Percentiles rank a stretch among this genome's conserved stretches.
Conservation (phyloP, 2,797 vertebrate species). For the Sebastes umbrosus region DNA sequence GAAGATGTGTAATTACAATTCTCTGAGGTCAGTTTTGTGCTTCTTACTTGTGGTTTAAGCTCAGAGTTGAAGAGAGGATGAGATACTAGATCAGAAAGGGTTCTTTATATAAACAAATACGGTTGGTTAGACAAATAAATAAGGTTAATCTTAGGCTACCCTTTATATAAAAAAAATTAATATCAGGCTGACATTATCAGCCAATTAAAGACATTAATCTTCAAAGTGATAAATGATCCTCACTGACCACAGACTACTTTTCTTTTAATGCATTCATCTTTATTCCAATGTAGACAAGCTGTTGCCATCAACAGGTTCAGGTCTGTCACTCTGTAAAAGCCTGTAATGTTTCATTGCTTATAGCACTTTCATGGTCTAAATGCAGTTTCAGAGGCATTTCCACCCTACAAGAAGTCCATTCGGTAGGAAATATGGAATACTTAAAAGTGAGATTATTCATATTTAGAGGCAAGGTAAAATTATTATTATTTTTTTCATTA, state of each 20-base stretch:
- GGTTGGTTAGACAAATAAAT: not conserved
- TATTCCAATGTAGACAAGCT: not conserved
- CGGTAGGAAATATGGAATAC: not conserved
- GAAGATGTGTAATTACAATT: slow-evolving; percentile 29
- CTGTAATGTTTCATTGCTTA: not conserved
- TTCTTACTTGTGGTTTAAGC: slow-evolving; percentile 19
- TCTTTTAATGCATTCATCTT: not conserved
- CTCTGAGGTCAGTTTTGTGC: slow-evolving; percentile 22
- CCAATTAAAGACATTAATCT: not conserved
- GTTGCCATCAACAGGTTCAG: not conserved
- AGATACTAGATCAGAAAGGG: slow-evolving; percentile 22
- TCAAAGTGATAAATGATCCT: not conserved
- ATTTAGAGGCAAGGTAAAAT: not conserved
- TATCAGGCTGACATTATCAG: not conserved
- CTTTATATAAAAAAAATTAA: not conserved
- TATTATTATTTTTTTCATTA: too few relatives aligned
- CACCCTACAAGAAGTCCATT: not conserved
- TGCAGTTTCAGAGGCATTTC: not conserved
- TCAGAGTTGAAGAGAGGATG: slow-evolving; percentile 19
- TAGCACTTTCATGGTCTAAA: not conserved
- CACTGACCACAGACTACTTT: not conserved
- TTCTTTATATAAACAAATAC: slow-evolving; percentile 20
- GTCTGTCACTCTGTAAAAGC: not conserved
- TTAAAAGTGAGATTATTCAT: not conserved
- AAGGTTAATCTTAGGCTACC: not conserved